Base-by-base conservation (phyloP, 37 sponge, comb jelly and placozoan genomes). In the Lycopodina hypogea region DNA sequence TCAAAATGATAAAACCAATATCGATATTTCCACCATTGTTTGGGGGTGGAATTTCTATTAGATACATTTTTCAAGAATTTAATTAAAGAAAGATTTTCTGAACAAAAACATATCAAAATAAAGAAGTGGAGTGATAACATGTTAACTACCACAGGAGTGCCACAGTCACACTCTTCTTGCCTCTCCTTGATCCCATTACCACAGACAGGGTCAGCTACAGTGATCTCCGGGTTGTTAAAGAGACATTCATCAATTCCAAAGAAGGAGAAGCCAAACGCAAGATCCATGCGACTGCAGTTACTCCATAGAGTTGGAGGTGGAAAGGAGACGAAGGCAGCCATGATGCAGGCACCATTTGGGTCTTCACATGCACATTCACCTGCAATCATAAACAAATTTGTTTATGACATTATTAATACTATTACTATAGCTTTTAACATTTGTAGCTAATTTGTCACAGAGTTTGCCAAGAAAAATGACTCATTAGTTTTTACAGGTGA, bases 131-230 rank as follows among this genome's bases (percentile, higher is more conserved):
- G 48, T 45, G 48, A 12, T 45, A 4, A 45, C 48, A 9, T 9
- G 9, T 45, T 12, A 9, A 77, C 64, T 19, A 87, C 92, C 68
- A 75, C 72, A 22, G 67, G 28, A 73, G 64, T 70, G 38, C 93
- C 93, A 69, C 93, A 93, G 74, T 93, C 93, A 70, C 93, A 93
- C 21, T 73, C 65, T 48, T 93, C 93, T n/a, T 68, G 77, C 24
- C 79, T 67, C 48, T 93, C 93, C 30, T 80, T 50, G 60, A 93
- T 82, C 3, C 93, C 93, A 83, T 93, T 93, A 8, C 93, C 93
- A 76, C 90, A 93, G 19, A 77, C 72, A 4, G 87, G 78, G n/a
- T 76, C 79, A 21, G 79, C 87, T 14, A 90, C 62, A 30, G 79
- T 85, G 59, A 57, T 30, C 14, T 24, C 14, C 14, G 84, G 84